A percentile compares a stretch with the other conserved stretches of the same genome.
Evolutionary conservation across 2,888 invertebrate genomes (phyloP).

Genomic region (Lochmaea crataegi): DNA sequence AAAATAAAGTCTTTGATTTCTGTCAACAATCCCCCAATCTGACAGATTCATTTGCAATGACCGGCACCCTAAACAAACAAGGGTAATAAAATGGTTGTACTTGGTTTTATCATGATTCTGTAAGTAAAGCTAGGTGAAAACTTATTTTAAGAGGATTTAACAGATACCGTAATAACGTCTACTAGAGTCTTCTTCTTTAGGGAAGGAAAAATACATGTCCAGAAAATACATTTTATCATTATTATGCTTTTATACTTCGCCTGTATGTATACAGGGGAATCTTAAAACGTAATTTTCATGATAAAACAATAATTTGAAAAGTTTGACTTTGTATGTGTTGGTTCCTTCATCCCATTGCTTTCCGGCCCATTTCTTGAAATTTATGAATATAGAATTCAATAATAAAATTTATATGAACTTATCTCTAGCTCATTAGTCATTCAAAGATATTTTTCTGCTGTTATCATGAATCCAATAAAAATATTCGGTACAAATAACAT

Average conservation of each 20-base stretch:
- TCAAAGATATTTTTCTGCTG: background rate
- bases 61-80: conserved; percentile 58
- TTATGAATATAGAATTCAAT: no score
- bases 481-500: background rate
- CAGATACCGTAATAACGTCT: background rate
- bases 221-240: no score
- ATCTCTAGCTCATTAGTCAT: background rate
- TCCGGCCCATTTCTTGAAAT: no score
- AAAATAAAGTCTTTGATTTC: conserved; percentile 55
- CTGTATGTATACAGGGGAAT: no score
- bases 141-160: background rate
- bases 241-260: no score
- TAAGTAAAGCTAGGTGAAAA: conserved; percentile 16
- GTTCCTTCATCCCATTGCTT: no score
- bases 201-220: background rate
- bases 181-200: background rate
- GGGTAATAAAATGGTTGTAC: conserved; percentile 46
- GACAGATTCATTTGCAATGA: conserved; percentile 52
- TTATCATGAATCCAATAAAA: background rate
- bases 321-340: no score
- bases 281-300: no score
- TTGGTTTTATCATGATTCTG: conserved; percentile 28
- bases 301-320: no score
- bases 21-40: conserved; percentile 54
- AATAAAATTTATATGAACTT: background rate